Percentiles rank a stretch among this genome's conserved stretches.
These are phyloP conservation scores for Rhagoletis pomonella DNA, from an alignment of 1,140 invertebrate genomes.

Conservation along the genomic window DNA sequence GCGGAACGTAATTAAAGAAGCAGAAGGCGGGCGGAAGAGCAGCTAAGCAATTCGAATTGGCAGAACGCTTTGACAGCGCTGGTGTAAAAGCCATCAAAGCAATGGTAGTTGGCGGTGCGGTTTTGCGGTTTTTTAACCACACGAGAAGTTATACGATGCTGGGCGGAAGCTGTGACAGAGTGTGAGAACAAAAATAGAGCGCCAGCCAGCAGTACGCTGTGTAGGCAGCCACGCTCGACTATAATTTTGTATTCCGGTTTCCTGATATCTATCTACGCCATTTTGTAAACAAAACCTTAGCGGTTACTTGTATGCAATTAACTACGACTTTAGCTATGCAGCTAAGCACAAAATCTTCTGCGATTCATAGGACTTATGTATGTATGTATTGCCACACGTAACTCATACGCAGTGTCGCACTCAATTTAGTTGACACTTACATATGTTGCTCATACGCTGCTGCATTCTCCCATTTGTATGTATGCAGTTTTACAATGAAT, in stretches of 20 bases:
- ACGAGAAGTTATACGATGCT: neutral
- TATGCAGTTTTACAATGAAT: neutral
- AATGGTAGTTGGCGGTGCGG: neutral
- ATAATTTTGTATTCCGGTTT: too few relatives aligned
- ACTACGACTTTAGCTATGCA: too few relatives aligned
- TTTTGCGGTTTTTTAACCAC: neutral
- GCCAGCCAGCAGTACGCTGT: too few relatives aligned
- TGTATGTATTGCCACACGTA: neutral
- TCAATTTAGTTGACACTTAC: neutral
- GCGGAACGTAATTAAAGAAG: neutral
- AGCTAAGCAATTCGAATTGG: slow-evolving; percentile 6
- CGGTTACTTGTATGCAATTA: too few relatives aligned
- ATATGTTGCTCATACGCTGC: slow-evolving; percentile 8
- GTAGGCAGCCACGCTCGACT: too few relatives aligned
- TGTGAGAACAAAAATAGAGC: too few relatives aligned
- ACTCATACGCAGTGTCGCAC: neutral
- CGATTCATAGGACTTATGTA: too few relatives aligned
- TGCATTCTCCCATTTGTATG: neutral
- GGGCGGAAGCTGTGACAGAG: too few relatives aligned
- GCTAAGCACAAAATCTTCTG: too few relatives aligned
- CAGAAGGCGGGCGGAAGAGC: neutral
- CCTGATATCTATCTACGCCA: too few relatives aligned
- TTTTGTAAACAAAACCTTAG: too few relatives aligned
- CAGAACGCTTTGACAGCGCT: slow-evolving; percentile 15
- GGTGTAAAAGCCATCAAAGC: neutral